Percentiles rank a stretch among this genome's conserved stretches.
These are phyloP conservation scores for Tokudaia tokunoshimensis DNA, from an alignment of 2,797 vertebrate species.

Conservation along the genomic window DNA sequence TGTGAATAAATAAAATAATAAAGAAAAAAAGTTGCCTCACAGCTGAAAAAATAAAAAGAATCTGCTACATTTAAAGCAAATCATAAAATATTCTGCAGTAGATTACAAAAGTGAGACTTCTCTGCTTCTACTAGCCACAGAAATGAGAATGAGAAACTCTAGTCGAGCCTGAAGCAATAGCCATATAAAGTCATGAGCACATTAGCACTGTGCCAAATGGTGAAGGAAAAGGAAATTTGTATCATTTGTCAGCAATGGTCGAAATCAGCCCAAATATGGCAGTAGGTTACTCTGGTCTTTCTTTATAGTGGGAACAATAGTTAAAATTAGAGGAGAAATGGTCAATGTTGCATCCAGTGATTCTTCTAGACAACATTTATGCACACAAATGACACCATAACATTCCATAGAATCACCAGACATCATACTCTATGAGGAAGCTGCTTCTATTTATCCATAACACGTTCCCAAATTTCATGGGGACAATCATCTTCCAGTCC, in stretches of 20 bases:
- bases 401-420: neutral
- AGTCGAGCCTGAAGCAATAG: slow-evolving; percentile 18
- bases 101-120: slow-evolving; percentile 63
- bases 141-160: slow-evolving; percentile 65
- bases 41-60: neutral
- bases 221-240: slow-evolving; percentile 59
- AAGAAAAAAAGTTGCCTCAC: neutral
- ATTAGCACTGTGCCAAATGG: slow-evolving; percentile 41
- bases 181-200: slow-evolving; percentile 73
- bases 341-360: neutral
- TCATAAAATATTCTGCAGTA: slow-evolving; percentile 58
- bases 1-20: neutral
- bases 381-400: neutral
- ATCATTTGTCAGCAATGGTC: slow-evolving; percentile 58
- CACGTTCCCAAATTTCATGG: neutral
- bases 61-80: slow-evolving; percentile 63
- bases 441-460: neutral
- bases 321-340: neutral
- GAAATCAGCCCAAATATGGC: slow-evolving; percentile 61
- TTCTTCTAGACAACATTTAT: neutral
- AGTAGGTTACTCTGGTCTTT: slow-evolving; percentile 11
- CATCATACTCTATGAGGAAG: neutral
- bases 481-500: neutral
- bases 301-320: slow-evolving; percentile 9
- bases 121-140: slow-evolving; percentile 69